Evolutionary conservation across 2,797 vertebrate species (phyloP).

Genomic region (Ataeniobius toweri): DNA sequence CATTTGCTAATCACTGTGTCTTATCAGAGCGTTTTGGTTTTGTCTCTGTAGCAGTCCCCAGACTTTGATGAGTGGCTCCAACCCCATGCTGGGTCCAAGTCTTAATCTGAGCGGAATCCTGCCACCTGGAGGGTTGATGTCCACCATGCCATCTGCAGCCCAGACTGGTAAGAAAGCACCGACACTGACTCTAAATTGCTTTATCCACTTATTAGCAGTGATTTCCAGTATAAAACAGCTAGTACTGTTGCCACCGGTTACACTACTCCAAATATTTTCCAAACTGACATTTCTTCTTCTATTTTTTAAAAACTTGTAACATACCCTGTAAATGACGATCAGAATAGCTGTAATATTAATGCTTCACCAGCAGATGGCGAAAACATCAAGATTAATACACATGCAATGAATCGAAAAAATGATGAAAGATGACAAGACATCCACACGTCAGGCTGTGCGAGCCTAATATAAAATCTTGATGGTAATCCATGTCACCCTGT

Average conservation of each 20-base stretch:
- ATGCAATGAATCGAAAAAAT: too few species aligned
- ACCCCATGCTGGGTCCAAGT: constrained; percentile 90
- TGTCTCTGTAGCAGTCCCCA: constrained; percentile 88
- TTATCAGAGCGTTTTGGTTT: constrained; percentile 13
- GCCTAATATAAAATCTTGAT: background rate
- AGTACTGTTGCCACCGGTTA: background rate
- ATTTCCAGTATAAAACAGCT: background rate
- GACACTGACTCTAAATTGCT: background rate
- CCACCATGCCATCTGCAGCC: constrained; percentile 89
- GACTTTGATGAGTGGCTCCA: constrained; percentile 93
- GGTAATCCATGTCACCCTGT: background rate
- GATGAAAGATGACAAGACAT: too few species aligned
- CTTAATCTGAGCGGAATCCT: constrained; percentile 93
- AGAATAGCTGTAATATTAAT: background rate
- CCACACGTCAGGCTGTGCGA: too few species aligned
- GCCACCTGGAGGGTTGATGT: constrained; percentile 91
- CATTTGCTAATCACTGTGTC: too few species aligned
- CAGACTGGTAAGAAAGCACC: constrained; percentile 83
- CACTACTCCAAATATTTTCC: background rate
- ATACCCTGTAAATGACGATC: background rate
- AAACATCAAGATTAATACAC: background rate
- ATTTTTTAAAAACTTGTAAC: background rate
- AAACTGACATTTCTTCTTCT: background rate
- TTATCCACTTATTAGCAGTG: background rate
- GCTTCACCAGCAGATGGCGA: background rate